phyloP scores from a whole-genome alignment of 37 sponge, comb jelly and placozoan species.

The Ianthella basta region DNA sequence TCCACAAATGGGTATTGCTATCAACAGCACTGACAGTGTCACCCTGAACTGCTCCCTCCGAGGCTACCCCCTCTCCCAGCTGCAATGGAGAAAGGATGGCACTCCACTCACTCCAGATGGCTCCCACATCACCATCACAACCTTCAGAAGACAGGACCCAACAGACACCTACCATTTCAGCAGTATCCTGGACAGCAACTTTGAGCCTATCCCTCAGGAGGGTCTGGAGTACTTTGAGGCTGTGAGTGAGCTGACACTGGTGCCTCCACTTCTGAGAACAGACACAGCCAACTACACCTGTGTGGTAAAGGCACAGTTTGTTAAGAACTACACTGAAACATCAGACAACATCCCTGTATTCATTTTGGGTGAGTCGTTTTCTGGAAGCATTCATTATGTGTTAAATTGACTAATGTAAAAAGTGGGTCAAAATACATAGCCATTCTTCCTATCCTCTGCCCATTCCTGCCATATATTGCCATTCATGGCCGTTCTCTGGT shows the following conservation, averaged over 20 bases:
- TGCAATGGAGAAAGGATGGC: background rate
- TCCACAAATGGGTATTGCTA: background rate
- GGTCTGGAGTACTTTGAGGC: constrained; percentile 33
- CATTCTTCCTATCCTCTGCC: background rate
- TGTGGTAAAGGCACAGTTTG: constrained; percentile 37
- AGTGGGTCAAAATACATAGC: background rate
- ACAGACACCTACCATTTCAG: background rate
- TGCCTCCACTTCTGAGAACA: constrained; percentile 31
- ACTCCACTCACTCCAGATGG: background rate
- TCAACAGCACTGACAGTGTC: background rate
- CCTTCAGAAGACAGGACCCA: constrained; percentile 1
- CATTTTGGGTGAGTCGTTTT: constrained; percentile 48
- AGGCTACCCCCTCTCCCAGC: background rate
- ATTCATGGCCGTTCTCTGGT: too few species aligned
- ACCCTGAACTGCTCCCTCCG: background rate
- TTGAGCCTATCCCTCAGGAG: background rate
- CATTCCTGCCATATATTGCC: too few species aligned
- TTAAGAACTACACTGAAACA: background rate
- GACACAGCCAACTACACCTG: constrained; percentile 77
- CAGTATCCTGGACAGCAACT: background rate
- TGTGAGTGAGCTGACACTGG: constrained; percentile 43
- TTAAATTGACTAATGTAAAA: background rate
- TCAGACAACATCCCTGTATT: constrained; percentile 37
- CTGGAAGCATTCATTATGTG: background rate
- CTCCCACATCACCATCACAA: background rate